A percentile compares a stretch with the other conserved stretches of the same genome.
Evolutionary conservation across 2,113 vertebrate species (phyloP).

Genomic region (Prinia subflava): DNA sequence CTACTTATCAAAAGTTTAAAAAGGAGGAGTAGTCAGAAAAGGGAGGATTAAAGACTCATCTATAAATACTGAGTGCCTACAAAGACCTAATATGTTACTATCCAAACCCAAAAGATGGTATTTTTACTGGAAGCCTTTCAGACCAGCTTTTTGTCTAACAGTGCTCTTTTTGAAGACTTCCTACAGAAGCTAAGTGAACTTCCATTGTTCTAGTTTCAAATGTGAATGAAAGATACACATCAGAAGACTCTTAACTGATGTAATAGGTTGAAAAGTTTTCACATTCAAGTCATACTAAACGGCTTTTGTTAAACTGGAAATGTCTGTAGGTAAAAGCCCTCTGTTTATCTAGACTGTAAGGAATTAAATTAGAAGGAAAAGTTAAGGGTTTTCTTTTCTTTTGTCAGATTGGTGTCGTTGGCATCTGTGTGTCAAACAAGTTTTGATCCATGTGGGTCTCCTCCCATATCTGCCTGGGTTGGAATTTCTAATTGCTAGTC

Average conservation of each 20-base stretch:
- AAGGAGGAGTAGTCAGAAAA: background rate
- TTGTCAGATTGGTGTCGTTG: constrained; percentile 66
- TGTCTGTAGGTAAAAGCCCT: constrained; percentile 2
- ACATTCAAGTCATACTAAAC: background rate
- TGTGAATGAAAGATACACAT: background rate
- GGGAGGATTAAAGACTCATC: background rate
- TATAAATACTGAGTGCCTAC: background rate
- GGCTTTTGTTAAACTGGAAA: background rate
- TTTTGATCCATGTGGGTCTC: constrained; percentile 67
- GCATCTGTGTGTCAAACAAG: constrained; percentile 67
- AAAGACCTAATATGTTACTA: background rate
- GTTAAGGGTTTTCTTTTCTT: constrained; percentile 63
- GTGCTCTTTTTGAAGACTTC: background rate
- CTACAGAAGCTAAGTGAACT: background rate
- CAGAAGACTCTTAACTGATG: background rate
- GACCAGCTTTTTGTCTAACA: background rate
- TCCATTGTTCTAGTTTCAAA: background rate
- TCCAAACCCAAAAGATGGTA: background rate
- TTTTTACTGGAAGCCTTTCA: background rate
- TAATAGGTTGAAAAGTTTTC: background rate
- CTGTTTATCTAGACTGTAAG: constrained; percentile 50
- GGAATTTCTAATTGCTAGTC: constrained; percentile 65
- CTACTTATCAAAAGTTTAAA: background rate
- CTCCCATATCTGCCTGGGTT: constrained; percentile 63
- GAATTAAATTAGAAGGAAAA: constrained; percentile 35